Evolutionary conservation across 2,797 vertebrate species (phyloP).

Genomic region (Takifugu ocellatus): DNA sequence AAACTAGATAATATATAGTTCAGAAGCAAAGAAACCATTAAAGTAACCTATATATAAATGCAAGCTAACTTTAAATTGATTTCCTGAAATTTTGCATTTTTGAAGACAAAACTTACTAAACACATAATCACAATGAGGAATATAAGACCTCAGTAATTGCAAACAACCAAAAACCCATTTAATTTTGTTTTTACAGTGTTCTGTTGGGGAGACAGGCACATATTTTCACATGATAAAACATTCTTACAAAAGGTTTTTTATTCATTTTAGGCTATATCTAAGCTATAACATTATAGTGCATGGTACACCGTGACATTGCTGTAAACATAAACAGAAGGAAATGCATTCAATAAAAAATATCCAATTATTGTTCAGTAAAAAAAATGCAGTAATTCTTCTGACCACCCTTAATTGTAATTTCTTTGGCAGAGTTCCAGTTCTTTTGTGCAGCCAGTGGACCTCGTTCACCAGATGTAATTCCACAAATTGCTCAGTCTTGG

Average conservation of each 20-base stretch:
- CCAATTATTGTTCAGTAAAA: slow-evolving; percentile 2
- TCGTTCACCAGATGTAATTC: slow-evolving; percentile 23
- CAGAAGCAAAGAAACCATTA: neutral
- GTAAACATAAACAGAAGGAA: slow-evolving; percentile 7
- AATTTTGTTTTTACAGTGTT: slow-evolving; percentile 10
- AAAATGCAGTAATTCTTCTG: slow-evolving; percentile 11
- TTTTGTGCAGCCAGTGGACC: slow-evolving; percentile 1
- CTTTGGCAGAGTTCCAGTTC: slow-evolving; percentile 7
- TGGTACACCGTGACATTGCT: neutral
- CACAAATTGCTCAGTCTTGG: slow-evolving; percentile 79
- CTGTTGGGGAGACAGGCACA: neutral
- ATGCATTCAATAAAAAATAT: slow-evolving; percentile 2
- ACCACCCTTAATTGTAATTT: slow-evolving; percentile 3
- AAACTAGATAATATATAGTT: too few relatives aligned
- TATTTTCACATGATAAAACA: slow-evolving; percentile 10
- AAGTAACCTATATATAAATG: neutral
- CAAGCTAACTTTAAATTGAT: neutral
- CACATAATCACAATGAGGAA: neutral
- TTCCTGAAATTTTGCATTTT: neutral
- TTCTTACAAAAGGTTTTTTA: slow-evolving; percentile 17
- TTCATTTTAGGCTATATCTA: neutral
- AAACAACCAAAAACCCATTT: slow-evolving; percentile 30
- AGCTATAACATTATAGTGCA: slow-evolving; percentile 24
- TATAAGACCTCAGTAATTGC: slow-evolving; percentile 1
- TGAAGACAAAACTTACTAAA: neutral